Evolutionary conservation across 1,140 invertebrate species (phyloP), one percentile per base, ranked within the genome.

Genomic region (Grapholita molesta): DNA sequence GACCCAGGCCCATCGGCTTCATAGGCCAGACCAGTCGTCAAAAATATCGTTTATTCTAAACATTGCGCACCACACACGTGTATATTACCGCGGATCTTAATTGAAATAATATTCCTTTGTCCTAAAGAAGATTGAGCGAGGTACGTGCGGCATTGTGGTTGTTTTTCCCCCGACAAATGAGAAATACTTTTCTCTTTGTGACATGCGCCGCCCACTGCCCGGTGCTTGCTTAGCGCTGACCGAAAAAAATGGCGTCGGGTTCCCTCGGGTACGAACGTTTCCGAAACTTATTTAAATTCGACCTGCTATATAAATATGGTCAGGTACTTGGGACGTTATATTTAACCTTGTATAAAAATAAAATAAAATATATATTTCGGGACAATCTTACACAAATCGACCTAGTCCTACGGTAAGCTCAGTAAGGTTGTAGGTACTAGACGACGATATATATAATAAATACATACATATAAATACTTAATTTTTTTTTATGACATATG

Each of bases 81-180:
- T 61, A 28, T 30, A 18, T 24, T 24, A 25, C 12, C 11, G 8
- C 9, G 70, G 35, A 52, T 77, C 75, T 78, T 83, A 80, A 84
- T 83, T 84, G 77, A 79, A 84, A 82, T 81, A 83, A 83, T 83
- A 83, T 81, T 83, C 77, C 72, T 83, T 78, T 79, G 77, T 79
- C 69, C 70, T 74, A 78, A 80, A 78, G 77, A 77, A 81, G 82
- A 84, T 81, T 79, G 79, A 83, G 75, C 72, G 73, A 55, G 74
- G 77, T 65, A 76, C 80, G 72, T 75, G 78, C 61, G 65, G 70
- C 67, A 70, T 79, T 77, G 70, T 76, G 71, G 74, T 78, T 80
- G 76, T 84, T 82, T 80, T 77, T 77, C 73, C 76, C 71, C 64
- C 76, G 67, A 70, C 74, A 80, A 82, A 79, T 82, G 78, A 82